Conservation (phyloP, 2,113 vertebrate species). For the Psephotus haematonotus region DNA sequence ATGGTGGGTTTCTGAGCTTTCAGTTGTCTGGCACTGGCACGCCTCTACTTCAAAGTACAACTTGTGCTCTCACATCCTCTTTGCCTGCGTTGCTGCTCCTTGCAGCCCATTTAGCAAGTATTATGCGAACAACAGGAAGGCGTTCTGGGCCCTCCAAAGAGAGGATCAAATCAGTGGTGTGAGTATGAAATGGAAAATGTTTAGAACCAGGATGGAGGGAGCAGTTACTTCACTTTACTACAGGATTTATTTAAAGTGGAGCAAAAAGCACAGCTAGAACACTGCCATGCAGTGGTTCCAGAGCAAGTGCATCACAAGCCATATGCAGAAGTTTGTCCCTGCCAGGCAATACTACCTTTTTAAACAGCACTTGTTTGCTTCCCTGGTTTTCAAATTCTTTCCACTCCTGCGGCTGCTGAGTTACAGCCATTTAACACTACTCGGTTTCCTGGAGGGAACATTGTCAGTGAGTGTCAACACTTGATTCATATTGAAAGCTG, state of each 20-base stretch:
- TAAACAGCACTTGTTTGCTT: neutral
- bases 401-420: neutral
- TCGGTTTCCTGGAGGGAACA: neutral
- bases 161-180: rapidly evolving
- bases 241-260: neutral
- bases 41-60: neutral
- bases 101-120: rapidly evolving
- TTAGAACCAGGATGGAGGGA: neutral
- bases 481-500: rapidly evolving
- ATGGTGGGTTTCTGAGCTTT: neutral
- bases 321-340: neutral
- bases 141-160: neutral
- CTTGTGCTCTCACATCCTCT: neutral
- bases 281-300: no score
- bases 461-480: rapidly evolving
- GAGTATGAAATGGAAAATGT: rapidly evolving
- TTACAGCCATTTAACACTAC: rapidly evolving
- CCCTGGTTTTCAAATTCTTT: rapidly evolving
- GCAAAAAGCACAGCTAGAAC: neutral
- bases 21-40: neutral
- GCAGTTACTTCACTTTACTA: neutral
- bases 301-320: neutral
- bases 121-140: neutral
- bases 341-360: neutral
- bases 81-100: neutral